Conservation (phyloP, 2,113 vertebrate genomes). For the Vulpes vulpes region DNA sequence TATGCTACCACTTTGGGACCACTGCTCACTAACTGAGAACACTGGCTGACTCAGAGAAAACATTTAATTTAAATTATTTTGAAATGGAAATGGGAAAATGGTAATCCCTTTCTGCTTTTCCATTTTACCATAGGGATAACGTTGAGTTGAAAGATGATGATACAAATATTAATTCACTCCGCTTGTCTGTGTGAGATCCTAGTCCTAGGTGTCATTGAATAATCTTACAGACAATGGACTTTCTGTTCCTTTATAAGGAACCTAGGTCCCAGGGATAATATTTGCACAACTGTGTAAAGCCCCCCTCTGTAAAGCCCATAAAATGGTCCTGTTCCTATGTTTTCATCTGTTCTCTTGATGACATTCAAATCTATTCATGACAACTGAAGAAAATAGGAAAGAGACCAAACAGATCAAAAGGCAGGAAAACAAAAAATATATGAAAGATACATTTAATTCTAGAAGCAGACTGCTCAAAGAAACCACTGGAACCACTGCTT, state of each 20-base stretch:
- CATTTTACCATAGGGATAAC: neutral
- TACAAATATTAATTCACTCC: neutral
- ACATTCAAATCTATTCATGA: neutral
- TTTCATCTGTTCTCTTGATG: neutral
- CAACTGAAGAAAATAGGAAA: neutral
- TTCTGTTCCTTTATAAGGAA: neutral
- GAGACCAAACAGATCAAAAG: neutral
- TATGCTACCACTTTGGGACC: neutral
- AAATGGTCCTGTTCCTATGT: neutral
- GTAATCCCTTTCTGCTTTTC: neutral
- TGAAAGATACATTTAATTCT: conserved; percentile 26
- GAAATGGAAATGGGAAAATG: neutral
- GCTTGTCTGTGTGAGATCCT: neutral
- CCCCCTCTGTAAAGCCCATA: neutral
- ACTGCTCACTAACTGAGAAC: neutral
- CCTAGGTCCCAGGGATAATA: neutral
- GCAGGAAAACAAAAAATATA: neutral
- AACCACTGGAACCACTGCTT: neutral
- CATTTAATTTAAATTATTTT: neutral
- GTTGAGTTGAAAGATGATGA: neutral
- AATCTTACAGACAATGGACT: neutral
- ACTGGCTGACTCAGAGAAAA: neutral
- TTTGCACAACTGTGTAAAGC: neutral
- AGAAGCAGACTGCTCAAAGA: conserved; percentile 63
- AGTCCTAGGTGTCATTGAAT: neutral